These are phyloP conservation scores for Meteorus cinctellus DNA, from an alignment of 2,888 invertebrate species.

Conservation along the genomic window DNA sequence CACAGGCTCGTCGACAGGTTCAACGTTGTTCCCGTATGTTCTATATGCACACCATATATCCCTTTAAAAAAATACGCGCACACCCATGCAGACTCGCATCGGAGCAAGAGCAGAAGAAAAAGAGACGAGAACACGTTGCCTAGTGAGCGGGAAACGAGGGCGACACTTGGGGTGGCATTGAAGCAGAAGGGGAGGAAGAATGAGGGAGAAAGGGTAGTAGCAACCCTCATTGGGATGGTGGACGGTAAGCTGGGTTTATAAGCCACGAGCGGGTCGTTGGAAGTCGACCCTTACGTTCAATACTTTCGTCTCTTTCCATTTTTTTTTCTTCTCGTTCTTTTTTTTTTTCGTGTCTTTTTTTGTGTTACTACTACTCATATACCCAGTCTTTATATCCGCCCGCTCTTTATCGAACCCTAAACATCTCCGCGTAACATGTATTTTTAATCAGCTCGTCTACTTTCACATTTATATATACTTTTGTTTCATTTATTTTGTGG, in stretches of 20 bases:
- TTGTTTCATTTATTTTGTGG: constrained; percentile 3
- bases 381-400: constrained; percentile 37
- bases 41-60: constrained; percentile 33
- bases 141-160: constrained; percentile 36
- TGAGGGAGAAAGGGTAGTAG: constrained; percentile 34
- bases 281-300: constrained; percentile 56
- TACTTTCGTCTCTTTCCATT: constrained; percentile 51
- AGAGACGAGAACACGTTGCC: constrained; percentile 18
- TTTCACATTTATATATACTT: constrained; percentile 37
- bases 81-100: background rate
- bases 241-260: constrained; percentile 61
- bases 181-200: constrained; percentile 28
- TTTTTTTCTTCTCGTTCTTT: constrained; percentile 33
- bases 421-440: constrained; percentile 59
- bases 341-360: constrained; percentile 38
- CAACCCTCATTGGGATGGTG: constrained; percentile 42
- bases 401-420: constrained; percentile 53
- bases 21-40: constrained; percentile 14
- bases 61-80: constrained; percentile 20
- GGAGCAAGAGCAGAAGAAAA: constrained; percentile 16
- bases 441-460: constrained; percentile 63
- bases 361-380: constrained; percentile 27
- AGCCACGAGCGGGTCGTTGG: constrained; percentile 56
- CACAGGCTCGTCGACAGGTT: constrained; percentile 43
- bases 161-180: constrained; percentile 24